These are phyloP conservation scores for Epizoanthus ramosus DNA, from an alignment of 92 coral and sea anemone species.

Conservation along the genomic window DNA sequence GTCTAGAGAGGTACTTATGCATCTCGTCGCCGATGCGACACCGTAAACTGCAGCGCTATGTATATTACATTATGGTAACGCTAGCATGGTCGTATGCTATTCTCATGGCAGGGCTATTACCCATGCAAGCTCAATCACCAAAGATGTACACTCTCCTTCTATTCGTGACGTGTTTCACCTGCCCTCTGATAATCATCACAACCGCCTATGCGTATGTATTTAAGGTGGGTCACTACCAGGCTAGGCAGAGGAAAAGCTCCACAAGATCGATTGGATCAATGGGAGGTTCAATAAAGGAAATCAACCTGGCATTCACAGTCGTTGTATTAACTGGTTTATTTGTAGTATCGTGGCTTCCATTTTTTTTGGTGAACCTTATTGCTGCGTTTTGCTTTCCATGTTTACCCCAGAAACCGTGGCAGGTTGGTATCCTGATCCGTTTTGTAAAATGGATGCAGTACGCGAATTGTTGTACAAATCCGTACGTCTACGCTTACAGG, in stretches of 20 bases:
- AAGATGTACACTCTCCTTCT: conserved; percentile 62
- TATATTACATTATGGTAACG: conserved; percentile 64
- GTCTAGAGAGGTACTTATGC: conserved; percentile 81
- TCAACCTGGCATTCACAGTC: conserved; percentile 74
- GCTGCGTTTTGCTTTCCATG: conserved; percentile 62
- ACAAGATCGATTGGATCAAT: conserved; percentile 60
- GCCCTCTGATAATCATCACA: conserved; percentile 71
- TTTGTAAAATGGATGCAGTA: conserved; percentile 90
- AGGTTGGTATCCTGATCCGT: conserved; percentile 55
- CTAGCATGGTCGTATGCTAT: conserved; percentile 72
- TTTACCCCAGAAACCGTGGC: conserved; percentile 36
- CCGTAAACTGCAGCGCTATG: conserved; percentile 63
- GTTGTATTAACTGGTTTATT: conserved; percentile 78
- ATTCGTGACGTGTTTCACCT: conserved; percentile 62
- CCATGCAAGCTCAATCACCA: conserved; percentile 43
- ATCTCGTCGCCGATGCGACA: conserved; percentile 77
- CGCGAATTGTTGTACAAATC: conserved; percentile 76
- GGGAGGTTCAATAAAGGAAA: conserved; percentile 71
- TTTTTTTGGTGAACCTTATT: conserved; percentile 66
- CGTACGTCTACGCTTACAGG: conserved; percentile 87
- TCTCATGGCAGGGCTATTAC: conserved; percentile 60
- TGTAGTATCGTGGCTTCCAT: conserved; percentile 82
- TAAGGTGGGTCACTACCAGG: conserved; percentile 71
- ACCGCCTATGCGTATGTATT: conserved; percentile 70
- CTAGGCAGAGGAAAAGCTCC: conserved; percentile 47